phyloP scores from a whole-genome alignment of 1,140 invertebrate species.

The Brachystomella parvula region DNA sequence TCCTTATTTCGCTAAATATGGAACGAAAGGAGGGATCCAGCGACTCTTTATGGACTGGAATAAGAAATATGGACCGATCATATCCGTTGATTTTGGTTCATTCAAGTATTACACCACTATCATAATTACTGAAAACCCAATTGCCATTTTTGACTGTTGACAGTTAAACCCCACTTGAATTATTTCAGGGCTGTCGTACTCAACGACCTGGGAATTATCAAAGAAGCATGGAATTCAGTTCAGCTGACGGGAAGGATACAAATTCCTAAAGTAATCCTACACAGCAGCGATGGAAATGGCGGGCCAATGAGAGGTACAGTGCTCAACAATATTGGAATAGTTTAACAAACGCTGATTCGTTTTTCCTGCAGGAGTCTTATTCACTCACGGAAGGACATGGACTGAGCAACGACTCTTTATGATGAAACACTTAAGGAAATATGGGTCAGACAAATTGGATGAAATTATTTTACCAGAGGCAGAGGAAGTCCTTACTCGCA shows the following conservation, averaged over 20 bases:
- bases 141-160: too few species aligned
- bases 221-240: neutral
- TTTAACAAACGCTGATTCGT: too few species aligned
- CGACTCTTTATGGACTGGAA: slow-evolving; percentile 9
- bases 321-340: too few species aligned
- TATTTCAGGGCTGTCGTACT: neutral
- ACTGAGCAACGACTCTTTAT: slow-evolving; percentile 1
- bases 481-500: neutral
- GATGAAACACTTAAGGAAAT: neutral
- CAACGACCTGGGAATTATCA: neutral
- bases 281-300: slow-evolving; percentile 1
- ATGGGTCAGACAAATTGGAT: neutral
- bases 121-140: neutral
- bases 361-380: neutral
- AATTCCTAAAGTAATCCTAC: slow-evolving; percentile 1
- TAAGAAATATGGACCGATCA: slow-evolving; percentile 2
- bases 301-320: neutral
- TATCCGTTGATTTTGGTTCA: slow-evolving; percentile 3
- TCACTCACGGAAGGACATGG: neutral
- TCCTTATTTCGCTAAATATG: slow-evolving; percentile 5
- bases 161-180: neutral
- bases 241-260: slow-evolving; percentile 3
- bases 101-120: neutral
- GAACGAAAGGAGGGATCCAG: slow-evolving; percentile 1
- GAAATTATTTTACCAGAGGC: neutral